Base-by-base conservation (phyloP, 2,797 vertebrate species). In the Falco novaeseelandiae region DNA sequence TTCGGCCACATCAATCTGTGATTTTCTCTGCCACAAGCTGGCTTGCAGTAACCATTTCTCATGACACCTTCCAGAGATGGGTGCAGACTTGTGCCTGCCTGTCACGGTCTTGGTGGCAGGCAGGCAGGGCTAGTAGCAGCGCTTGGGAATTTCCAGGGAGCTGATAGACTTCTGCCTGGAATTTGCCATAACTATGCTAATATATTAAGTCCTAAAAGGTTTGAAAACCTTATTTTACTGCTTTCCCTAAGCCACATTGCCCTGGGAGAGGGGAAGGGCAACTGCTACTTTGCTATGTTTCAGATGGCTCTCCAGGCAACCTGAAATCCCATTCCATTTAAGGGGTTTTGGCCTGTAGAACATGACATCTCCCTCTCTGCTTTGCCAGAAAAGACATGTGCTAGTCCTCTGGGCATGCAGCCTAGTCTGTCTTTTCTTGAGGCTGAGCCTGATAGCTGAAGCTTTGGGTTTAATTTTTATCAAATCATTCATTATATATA, bases 61-160 rank as follows among this genome's bases (percentile, higher is more conserved):
- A 0, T 25, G 40, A 40, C 19, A 34, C 11, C 36, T 44, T 52
- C 42, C 8, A 7, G 32, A 76, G 48, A 3, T 3, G 17, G n/a
- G 2, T 3, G 8, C 34, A 58, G 21, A 14, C 12, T 55, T 59
- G 13, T 8, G 20, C 42, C 38, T 72, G 66, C 52, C 32, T 10
- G 3, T 42, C 34, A 34, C 8, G 2, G 2, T 12, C 29, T 55
- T 0, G 0, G 9, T 18, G 44, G 44, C 55, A 55, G 38, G n/a
- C 6, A 40, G 4, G 5, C 48, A 38, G 12, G 15, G 22, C 25
- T 29, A 48, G 29, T 29, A 48, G 29, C 14, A 29, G 40, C 6
- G 3, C 38, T 58, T 8, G 1, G 36, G 36, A 67, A 17, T 25
- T 74, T 59, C 40, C 30, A 6, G 8, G 61, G 27, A 52, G 10